A percentile compares a stretch with the other conserved stretches of the same genome.
Evolutionary conservation across 35 echinoderm and acorn worm genomes (phyloP).

Genomic region (Holothuria glaberrima): DNA sequence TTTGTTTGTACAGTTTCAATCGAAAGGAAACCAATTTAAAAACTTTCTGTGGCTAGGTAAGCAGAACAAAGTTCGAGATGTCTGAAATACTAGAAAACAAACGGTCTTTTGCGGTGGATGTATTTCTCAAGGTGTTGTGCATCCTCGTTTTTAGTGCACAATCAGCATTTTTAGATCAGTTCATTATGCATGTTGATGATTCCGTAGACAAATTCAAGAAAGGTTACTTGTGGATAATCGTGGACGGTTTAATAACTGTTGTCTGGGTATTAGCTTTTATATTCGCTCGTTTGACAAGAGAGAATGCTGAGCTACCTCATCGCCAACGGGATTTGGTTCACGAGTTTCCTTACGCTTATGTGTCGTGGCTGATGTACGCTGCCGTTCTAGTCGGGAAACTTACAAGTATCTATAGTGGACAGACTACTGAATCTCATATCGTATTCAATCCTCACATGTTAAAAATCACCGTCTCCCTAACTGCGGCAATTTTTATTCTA

Average conservation of each 20-base stretch:
- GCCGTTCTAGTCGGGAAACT: conserved; percentile 78
- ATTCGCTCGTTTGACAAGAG: conserved; percentile 29
- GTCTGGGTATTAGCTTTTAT: conserved; percentile 74
- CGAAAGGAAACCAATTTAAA: neutral
- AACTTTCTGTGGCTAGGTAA: neutral
- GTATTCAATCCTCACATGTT: conserved; percentile 70
- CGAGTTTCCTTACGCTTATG: conserved; percentile 79
- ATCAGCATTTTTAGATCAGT: conserved; percentile 64
- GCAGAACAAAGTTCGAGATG: neutral
- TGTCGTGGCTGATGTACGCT: conserved; percentile 83
- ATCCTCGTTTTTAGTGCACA: conserved; percentile 51
- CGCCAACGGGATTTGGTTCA: conserved; percentile 52
- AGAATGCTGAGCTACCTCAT: conserved; percentile 52
- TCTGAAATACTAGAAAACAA: conserved; percentile 39
- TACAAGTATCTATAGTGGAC: conserved; percentile 61
- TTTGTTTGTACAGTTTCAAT: neutral
- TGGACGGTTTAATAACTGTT: conserved; percentile 65
- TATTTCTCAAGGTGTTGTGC: conserved; percentile 6
- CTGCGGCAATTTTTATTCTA: conserved; percentile 70
- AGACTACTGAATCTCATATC: conserved; percentile 35
- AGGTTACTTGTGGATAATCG: conserved; percentile 80
- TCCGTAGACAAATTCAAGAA: conserved; percentile 50
- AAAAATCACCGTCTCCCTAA: conserved; percentile 81
- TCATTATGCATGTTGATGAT: conserved; percentile 76
- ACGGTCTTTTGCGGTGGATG: conserved; percentile 23